Evolutionary conservation across 1,140 invertebrate genomes (phyloP).

Genomic region (Aphaenogaster floridana): DNA sequence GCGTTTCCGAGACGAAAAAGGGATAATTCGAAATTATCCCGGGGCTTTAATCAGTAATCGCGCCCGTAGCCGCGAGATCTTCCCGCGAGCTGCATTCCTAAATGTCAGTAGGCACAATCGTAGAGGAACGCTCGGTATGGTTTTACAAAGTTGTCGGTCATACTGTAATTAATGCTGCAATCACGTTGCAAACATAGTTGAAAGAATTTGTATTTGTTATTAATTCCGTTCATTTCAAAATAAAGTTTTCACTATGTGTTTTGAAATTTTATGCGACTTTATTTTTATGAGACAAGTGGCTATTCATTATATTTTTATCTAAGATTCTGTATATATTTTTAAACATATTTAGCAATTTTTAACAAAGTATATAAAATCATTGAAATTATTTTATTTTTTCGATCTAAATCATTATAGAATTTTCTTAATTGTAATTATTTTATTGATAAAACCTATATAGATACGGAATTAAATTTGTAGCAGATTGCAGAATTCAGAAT

Average conservation of each 20-base stretch:
- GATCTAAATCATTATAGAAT: constrained; percentile 1
- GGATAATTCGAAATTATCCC: constrained; percentile 71
- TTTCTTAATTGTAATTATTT: constrained; percentile 19
- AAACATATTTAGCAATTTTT: not conserved
- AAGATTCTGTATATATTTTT: not conserved
- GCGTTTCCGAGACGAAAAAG: constrained; percentile 63
- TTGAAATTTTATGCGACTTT: not conserved
- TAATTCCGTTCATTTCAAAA: not conserved
- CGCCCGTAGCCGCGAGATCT: constrained; percentile 6
- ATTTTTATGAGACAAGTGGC: not conserved
- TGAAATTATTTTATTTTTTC: not conserved
- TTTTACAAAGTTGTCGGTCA: not conserved
- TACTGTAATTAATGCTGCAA: constrained; percentile 12
- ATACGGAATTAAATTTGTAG: not conserved
- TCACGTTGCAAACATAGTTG: not conserved
- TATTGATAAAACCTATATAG: not conserved
- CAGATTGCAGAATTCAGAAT: not conserved
- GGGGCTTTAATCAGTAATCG: constrained; percentile 67
- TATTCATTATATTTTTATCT: not conserved
- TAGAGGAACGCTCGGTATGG: constrained; percentile 4
- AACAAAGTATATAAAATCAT: not conserved
- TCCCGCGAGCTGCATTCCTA: constrained; percentile 33
- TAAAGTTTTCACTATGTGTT: not conserved
- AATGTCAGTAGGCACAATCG: constrained; percentile 38
- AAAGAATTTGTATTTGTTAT: constrained; percentile 3